Evolutionary conservation across 2,113 vertebrate species (phyloP).

Genomic region (Regulus satrapa): DNA sequence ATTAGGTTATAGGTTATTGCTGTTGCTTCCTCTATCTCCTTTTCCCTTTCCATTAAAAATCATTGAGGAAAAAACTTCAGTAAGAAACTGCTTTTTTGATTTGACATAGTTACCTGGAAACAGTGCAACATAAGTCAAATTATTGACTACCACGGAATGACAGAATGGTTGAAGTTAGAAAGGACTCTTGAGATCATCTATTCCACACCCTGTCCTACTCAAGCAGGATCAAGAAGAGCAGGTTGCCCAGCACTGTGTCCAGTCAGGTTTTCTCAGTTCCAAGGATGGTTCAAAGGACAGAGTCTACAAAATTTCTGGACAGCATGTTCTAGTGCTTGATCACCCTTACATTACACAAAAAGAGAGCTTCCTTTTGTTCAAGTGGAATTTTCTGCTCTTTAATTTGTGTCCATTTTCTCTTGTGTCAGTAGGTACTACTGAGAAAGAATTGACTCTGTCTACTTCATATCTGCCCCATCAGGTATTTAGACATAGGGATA

Average conservation of each 20-base stretch:
- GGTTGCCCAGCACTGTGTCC: background rate
- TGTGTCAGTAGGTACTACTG: background rate
- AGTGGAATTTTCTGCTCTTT: background rate
- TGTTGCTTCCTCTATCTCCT: background rate
- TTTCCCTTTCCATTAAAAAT: background rate
- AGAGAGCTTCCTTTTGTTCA: background rate
- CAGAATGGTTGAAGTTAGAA: background rate
- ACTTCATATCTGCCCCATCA: rapidly evolving
- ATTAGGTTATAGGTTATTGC: background rate
- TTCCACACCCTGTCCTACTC: background rate
- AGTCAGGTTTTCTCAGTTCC: background rate
- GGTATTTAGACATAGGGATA: background rate
- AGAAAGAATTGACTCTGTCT: background rate
- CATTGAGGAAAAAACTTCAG: background rate
- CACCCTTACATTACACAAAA: background rate
- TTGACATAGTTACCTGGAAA: background rate
- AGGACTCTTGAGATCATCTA: background rate
- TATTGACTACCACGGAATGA: background rate
- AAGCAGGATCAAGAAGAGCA: background rate
- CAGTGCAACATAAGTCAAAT: background rate
- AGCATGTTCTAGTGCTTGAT: background rate
- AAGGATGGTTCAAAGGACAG: background rate
- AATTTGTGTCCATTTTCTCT: background rate
- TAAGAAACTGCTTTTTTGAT: background rate
- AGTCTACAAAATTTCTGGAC: background rate